Conservation (phyloP, 2,113 vertebrate genomes). For the Menura novaehollandiae region DNA sequence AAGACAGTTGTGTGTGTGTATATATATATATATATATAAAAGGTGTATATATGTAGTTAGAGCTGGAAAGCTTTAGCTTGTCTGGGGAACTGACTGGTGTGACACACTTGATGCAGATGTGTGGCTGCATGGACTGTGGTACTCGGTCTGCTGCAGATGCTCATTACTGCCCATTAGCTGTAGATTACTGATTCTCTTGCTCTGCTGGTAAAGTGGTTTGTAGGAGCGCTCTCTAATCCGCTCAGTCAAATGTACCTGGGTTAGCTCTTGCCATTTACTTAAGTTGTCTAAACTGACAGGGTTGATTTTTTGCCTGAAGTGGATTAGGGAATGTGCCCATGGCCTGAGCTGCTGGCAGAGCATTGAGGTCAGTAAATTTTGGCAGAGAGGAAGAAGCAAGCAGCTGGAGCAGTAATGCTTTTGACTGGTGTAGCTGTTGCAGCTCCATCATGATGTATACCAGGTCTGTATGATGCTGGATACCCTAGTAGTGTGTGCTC, state of each 20-base stretch:
- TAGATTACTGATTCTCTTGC: neutral
- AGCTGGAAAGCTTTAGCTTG: neutral
- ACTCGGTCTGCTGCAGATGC: neutral
- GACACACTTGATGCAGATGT: neutral
- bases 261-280: neutral
- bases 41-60: neutral
- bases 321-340: neutral
- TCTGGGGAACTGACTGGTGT: neutral
- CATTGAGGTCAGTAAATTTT: neutral
- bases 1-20: neutral
- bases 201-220: neutral
- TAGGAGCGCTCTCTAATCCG: neutral
- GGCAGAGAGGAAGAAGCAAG: neutral
- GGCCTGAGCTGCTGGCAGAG: neutral
- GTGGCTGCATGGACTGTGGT: neutral
- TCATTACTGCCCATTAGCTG: neutral
- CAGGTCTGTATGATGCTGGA: neutral
- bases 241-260: neutral
- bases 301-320: neutral
- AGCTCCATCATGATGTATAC: accelerated
- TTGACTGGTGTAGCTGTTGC: neutral
- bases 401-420: neutral
- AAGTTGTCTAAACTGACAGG: neutral
- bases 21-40: neutral
- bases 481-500: neutral